A percentile compares a stretch with the other conserved stretches of the same genome.
phyloP scores from a whole-genome alignment of 1,140 invertebrate species.

The Drepana arcuata region DNA sequence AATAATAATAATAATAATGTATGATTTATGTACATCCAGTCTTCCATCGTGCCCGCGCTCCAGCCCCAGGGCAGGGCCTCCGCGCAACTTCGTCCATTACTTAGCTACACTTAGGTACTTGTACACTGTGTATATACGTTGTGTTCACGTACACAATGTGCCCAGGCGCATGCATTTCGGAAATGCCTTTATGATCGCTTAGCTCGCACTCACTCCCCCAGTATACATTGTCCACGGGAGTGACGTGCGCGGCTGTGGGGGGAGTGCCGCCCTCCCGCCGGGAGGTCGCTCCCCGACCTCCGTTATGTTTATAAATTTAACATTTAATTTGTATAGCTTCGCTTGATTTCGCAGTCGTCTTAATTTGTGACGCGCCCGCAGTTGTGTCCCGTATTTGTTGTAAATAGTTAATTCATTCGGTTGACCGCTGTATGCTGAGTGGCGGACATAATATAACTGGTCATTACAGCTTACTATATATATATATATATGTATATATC shows the following conservation, averaged over 20 bases:
- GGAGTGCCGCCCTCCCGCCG: conserved; percentile 2
- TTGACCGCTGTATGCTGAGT: not conserved
- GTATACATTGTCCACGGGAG: conserved; percentile 1
- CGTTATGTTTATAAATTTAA: too few relatives aligned
- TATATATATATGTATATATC: conserved; percentile 25
- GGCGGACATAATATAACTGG: not conserved
- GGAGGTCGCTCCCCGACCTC: not conserved
- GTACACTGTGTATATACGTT: conserved; percentile 40
- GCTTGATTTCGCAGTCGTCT: conserved; percentile 23
- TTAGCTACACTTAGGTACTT: conserved; percentile 41
- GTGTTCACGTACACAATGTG: not conserved
- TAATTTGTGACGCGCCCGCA: too few relatives aligned
- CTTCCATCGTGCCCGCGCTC: conserved; percentile 32
- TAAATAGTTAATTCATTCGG: not conserved
- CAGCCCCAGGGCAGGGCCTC: conserved; percentile 19
- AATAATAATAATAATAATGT: too few relatives aligned
- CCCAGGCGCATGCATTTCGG: conserved; percentile 21
- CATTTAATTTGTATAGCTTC: conserved; percentile 31
- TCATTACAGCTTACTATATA: conserved; percentile 19
- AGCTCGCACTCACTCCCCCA: not conserved
- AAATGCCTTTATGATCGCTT: too few relatives aligned
- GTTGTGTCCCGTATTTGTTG: too few relatives aligned
- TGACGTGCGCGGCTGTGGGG: not conserved
- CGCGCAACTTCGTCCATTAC: conserved; percentile 46
- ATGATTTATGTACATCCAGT: too few relatives aligned